Conservation (phyloP, 2,113 vertebrate genomes). For the Mesoclemmys tuberculata region DNA sequence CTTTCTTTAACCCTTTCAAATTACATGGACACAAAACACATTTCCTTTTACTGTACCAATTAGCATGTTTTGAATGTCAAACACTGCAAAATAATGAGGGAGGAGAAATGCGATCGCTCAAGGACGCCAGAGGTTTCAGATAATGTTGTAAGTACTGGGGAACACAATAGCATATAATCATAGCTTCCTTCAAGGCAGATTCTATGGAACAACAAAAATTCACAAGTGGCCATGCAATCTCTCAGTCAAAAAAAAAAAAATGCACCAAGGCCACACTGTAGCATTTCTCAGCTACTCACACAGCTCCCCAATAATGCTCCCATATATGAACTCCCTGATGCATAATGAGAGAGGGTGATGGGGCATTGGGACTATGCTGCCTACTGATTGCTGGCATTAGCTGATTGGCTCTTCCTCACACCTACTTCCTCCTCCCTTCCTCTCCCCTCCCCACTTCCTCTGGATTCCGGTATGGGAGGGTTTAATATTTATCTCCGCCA, state of each 20-base stretch:
- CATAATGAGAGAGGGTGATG: not conserved
- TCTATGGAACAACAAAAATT: not conserved
- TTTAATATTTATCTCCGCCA: not conserved
- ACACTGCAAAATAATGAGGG: not conserved
- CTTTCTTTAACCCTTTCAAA: not conserved
- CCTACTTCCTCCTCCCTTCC: not conserved
- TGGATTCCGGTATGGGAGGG: not conserved
- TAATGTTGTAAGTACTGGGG: not conserved
- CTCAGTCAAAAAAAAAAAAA: not conserved
- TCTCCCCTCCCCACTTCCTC: not conserved
- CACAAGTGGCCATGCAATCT: not conserved
- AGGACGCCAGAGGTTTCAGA: not conserved
- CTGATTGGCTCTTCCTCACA: not conserved
- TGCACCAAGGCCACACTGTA: fast-evolving
- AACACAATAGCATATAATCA: not conserved
- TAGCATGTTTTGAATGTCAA: not conserved
- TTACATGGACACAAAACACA: not conserved
- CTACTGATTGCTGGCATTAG: not conserved
- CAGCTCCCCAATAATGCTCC: not conserved
- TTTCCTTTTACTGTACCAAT: not conserved
- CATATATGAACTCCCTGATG: not conserved
- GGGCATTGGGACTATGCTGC: not conserved
- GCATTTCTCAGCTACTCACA: not conserved
- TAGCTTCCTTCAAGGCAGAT: not conserved
- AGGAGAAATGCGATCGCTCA: not conserved